Evolutionary conservation across 2,113 vertebrate genomes (phyloP), one percentile per base, ranked within the genome.

Genomic region (Phoenicopterus ruber): DNA sequence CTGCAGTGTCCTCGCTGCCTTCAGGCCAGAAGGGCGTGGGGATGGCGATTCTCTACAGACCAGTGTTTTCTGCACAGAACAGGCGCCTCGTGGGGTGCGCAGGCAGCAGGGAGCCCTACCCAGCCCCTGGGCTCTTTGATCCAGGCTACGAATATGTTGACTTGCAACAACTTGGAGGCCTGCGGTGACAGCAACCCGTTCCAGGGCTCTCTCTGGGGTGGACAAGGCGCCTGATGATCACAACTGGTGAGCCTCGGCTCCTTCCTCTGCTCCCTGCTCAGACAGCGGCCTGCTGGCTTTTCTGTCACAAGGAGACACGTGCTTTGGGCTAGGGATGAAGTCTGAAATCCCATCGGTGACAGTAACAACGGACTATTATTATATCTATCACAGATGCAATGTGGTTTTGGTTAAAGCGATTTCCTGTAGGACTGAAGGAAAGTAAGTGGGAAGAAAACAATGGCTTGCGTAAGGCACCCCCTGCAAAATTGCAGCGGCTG

Each of bases 181-280:
- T 62, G 61, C 2, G 7, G 47, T 67, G 38, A 62, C 50, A 74
- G 71, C 6, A 52, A 63, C n/a, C 10, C 1, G 0, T 11, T 20
- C 16, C 63, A 34, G 55, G 22, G 24, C 40, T 63, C 17, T 63
- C 42, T 70, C 29, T 15, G 55, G 36, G 19, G 47, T 52, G 62
- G 29, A 44, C 11, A 40, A 61, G 59, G 42, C 5, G 2, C 24
- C 15, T 10, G 15, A 3, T 19, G 63, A n/a, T 50, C 72, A 52
- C 2, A 3, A 34, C 29, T 32, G 12, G 31, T 21, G 28, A 76
- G 72, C 66, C 18, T 50, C 0, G 0, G 49, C 31, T 81, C 63
- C 4, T 2, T 72, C 47, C 40, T 6, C 1, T 25, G 24, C 4
- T 40, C 57, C 50, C 50, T n/a, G 40, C 67, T 74, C 57, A 61